Evolutionary conservation across 2,888 invertebrate species (phyloP).

Genomic region (Torymus auratus): DNA sequence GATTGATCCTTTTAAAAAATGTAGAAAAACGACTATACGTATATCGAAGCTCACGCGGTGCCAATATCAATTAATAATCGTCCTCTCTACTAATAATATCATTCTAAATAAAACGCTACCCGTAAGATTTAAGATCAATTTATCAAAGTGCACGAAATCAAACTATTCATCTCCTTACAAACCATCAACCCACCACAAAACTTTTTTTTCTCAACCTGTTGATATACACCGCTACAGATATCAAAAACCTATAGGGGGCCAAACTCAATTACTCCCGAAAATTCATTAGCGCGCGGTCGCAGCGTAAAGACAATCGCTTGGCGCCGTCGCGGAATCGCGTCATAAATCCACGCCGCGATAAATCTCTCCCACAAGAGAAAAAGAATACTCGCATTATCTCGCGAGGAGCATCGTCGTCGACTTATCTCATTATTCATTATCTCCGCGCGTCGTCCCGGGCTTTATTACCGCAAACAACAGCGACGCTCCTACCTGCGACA

Average conservation of each 20-base stretch:
- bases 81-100: too few relatives aligned
- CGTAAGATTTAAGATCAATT: too few relatives aligned
- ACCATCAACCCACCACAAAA: not conserved
- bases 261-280: conserved; percentile 20
- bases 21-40: too few relatives aligned
- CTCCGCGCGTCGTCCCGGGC: not conserved
- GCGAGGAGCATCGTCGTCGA: conserved; percentile 28
- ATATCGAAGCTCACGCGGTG: too few relatives aligned
- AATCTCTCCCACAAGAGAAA: conserved; percentile 14
- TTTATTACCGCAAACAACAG: conserved; percentile 44
- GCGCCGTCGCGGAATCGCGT: not conserved
- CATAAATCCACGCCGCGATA: conserved; percentile 34
- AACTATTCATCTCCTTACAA: too few relatives aligned
- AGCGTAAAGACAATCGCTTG: not conserved
- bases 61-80: too few relatives aligned
- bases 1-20: too few relatives aligned
- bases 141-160: not conserved
- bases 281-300: not conserved
- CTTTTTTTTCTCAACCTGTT: conserved; percentile 12
- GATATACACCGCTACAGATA: not conserved
- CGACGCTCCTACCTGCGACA: conserved; percentile 3
- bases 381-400: conserved; percentile 19
- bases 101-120: too few relatives aligned
- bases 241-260: not conserved
- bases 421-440: conserved; percentile 46